Base-by-base conservation (phyloP, 30 jellyfish, hydroid and myxozoan species). In the Hydractinia echinata region DNA sequence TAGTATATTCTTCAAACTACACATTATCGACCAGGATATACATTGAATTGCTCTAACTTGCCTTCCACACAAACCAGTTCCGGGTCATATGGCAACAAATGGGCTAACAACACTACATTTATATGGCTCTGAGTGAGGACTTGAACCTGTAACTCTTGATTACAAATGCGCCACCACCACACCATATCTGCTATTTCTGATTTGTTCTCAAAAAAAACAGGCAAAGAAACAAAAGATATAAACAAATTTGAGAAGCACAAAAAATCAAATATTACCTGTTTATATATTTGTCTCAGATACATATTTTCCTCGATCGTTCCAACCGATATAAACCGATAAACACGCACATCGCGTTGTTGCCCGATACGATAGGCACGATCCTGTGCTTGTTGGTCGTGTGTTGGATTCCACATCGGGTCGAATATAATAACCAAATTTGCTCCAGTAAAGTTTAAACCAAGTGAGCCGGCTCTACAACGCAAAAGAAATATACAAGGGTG, bases 321-420 rank as follows among this genome's bases (percentile, higher is more conserved):
- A n/a, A 76, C 85, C 53, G 95, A 76, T 50, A 89, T 89, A n/a
- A 89, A 73, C 5, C 97, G 88, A 70, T 89, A 89, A 18, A 89
- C 95, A 19, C 86, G 80, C 39, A 89, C 97, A 67, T 89, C 69
- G 56, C 97, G 79, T n/a, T 61, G 95, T 52, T 89, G 97, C 54
- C 97, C 97, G 10, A 89, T 84, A 58, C 97, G 81, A 86, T 89
- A 84, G 16, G 97, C 97, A 7, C 97, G 89, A 76, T 89, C 97
- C 70, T 89, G 95, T 3, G 97, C 97, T 76, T 89, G 97, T 56
- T 18, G 61, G 54, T 89, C 97, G 66, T 61, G 79, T 10, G 97
- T 67, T 14, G 97, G 97, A 67, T 89, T 89, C 97, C 97, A 89
- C 50, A 83, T 53, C 5, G 97, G 97, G 67, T 89, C 97, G 55